phyloP scores from a whole-genome alignment of 2,888 invertebrate species.

The Drymonia ruficornis region DNA sequence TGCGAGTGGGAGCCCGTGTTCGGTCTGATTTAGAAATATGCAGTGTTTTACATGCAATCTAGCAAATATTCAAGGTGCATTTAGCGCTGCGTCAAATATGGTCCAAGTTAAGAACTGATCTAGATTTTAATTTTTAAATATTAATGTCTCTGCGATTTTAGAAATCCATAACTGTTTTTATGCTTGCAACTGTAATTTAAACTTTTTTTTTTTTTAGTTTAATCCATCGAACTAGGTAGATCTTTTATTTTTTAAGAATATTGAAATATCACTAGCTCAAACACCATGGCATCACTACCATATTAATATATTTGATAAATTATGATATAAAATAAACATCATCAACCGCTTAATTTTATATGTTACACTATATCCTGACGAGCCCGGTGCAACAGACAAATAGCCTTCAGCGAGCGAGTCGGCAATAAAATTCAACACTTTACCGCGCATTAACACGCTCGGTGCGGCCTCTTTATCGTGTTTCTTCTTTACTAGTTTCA shows the following conservation, averaged over 20 bases:
- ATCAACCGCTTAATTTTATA: background rate
- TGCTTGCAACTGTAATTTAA: too few relatives aligned
- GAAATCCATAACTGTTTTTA: too few relatives aligned
- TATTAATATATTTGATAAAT: too few relatives aligned
- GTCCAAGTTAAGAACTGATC: slow-evolving; percentile 12
- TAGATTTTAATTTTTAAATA: too few relatives aligned
- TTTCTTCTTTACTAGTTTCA: slow-evolving; percentile 26
- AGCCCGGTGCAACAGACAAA: slow-evolving; percentile 56
- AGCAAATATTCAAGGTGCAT: slow-evolving; percentile 40
- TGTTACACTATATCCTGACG: background rate
- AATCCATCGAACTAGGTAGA: too few relatives aligned
- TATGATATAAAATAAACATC: too few relatives aligned
- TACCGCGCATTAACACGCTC: slow-evolving; percentile 54
- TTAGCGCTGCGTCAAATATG: slow-evolving; percentile 24
- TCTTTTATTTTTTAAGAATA: too few relatives aligned
- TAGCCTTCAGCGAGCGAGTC: slow-evolving; percentile 51
- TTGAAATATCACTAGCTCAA: too few relatives aligned
- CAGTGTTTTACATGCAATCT: slow-evolving; percentile 28
- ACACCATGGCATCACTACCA: too few relatives aligned
- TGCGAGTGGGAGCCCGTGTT: slow-evolving; percentile 7
- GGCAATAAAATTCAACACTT: slow-evolving; percentile 58
- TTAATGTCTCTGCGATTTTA: too few relatives aligned
- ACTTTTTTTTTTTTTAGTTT: too few relatives aligned
- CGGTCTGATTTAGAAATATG: slow-evolving; percentile 30
- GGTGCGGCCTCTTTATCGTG: slow-evolving; percentile 41